phyloP scores from a whole-genome alignment of 2,113 vertebrate genomes.

The Urocitellus parryii region DNA sequence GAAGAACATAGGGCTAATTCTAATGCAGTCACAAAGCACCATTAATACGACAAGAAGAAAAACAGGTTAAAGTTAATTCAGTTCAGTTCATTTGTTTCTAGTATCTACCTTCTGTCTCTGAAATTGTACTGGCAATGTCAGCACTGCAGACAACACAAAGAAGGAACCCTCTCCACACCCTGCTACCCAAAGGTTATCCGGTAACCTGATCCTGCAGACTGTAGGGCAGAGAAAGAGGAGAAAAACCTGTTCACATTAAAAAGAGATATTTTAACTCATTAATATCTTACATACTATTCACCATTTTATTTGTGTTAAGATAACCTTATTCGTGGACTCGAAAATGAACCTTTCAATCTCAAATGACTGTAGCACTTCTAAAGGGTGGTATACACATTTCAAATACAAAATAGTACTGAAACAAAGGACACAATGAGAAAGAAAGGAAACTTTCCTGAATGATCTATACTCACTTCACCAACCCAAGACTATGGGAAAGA shows the following conservation, averaged over 20 bases:
- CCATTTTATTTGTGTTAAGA: slow-evolving; percentile 47
- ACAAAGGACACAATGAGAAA: neutral
- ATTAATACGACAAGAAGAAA: neutral
- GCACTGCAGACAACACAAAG: neutral
- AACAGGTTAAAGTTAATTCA: neutral
- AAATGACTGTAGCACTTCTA: neutral
- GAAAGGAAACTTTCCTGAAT: neutral
- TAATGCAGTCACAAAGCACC: neutral
- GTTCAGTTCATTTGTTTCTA: slow-evolving; percentile 42
- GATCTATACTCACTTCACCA: neutral
- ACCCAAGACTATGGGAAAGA: neutral
- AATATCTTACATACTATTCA: slow-evolving; percentile 55
- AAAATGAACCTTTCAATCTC: slow-evolving; percentile 9
- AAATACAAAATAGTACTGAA: neutral
- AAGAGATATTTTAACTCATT: slow-evolving; percentile 75
- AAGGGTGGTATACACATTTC: neutral
- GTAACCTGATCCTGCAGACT: slow-evolving; percentile 78
- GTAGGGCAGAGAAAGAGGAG: slow-evolving; percentile 27
- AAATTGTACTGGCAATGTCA: slow-evolving; percentile 27
- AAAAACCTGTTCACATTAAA: slow-evolving; percentile 62
- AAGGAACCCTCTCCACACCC: slow-evolving; percentile 63
- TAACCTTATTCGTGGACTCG: neutral
- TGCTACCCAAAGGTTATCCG: slow-evolving; percentile 55
- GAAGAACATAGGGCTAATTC: neutral
- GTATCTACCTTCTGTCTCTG: neutral